Percentiles rank a stretch among this genome's conserved stretches.
Conservation (phyloP, 2,888 invertebrate species). For the Toxonevra muliebris region DNA sequence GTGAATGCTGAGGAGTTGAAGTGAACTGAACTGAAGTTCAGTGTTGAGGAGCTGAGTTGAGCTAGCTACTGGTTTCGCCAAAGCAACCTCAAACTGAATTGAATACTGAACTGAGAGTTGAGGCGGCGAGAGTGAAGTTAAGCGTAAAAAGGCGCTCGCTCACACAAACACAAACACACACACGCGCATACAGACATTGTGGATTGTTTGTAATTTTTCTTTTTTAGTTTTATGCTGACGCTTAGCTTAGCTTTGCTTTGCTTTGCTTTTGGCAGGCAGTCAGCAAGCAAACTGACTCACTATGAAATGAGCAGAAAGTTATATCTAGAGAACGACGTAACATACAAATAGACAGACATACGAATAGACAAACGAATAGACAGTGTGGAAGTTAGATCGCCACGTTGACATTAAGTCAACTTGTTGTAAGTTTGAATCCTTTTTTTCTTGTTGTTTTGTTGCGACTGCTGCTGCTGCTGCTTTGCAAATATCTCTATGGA, state of each 20-base stretch:
- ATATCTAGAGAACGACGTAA: too few species aligned
- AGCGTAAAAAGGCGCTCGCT: slow-evolving; percentile 1
- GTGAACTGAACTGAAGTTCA: background rate
- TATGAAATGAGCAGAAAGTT: slow-evolving; percentile 27
- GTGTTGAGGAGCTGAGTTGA: background rate
- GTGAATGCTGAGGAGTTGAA: slow-evolving; percentile 4
- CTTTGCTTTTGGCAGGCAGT: slow-evolving; percentile 23
- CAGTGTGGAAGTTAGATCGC: too few species aligned
- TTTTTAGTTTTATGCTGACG: background rate
- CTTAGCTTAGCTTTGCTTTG: slow-evolving; percentile 27
- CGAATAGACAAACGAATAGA: too few species aligned
- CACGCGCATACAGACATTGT: too few species aligned
- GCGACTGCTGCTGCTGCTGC: too few species aligned
- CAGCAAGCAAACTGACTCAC: slow-evolving; percentile 23
- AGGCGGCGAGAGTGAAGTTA: background rate
- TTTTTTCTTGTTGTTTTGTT: too few species aligned
- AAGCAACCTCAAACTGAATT: background rate
- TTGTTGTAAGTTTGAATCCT: too few species aligned
- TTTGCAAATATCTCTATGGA: too few species aligned
- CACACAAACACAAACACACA: too few species aligned
- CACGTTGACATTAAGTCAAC: too few species aligned
- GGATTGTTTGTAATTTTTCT: background rate
- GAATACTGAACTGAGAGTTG: too few species aligned
- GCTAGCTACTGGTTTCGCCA: background rate
- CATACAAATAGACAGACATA: too few species aligned